Evolutionary conservation across 2,888 invertebrate genomes (phyloP).

Genomic region (Xylota sylvarum): DNA sequence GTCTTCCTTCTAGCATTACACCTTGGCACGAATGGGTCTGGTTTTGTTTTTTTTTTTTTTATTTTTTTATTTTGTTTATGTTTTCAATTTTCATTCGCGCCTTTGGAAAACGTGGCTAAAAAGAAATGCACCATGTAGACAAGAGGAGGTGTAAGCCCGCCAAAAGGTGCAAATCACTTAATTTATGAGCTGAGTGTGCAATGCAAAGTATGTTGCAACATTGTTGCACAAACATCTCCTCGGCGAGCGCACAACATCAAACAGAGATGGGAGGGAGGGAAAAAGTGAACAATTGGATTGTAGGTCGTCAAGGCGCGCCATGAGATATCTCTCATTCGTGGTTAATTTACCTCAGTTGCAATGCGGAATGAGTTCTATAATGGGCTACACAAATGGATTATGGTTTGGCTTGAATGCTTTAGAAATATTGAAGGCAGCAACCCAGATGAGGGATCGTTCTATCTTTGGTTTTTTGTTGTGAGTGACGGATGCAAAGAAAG

Average conservation of each 20-base stretch:
- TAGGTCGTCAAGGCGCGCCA: constrained; percentile 31
- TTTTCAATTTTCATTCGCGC: constrained; percentile 35
- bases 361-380: constrained; percentile 60
- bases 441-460: constrained; percentile 45
- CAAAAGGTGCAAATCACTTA: constrained; percentile 76
- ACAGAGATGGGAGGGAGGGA: background rate
- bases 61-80: constrained; percentile 25
- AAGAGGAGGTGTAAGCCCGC: constrained; percentile 51
- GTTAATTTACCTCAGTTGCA: constrained; percentile 61
- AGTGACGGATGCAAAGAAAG: constrained; percentile 8
- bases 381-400: constrained; percentile 55
- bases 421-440: constrained; percentile 9
- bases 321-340: constrained; percentile 47
- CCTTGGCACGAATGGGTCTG: constrained; percentile 42
- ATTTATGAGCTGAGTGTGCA: constrained; percentile 65
- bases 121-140: background rate
- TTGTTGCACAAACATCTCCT: constrained; percentile 65
- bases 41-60: constrained; percentile 18
- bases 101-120: background rate
- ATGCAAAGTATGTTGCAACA: constrained; percentile 57
- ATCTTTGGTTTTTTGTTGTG: constrained; percentile 40
- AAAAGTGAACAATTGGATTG: constrained; percentile 45
- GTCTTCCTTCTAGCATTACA: constrained; percentile 32
- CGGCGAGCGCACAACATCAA: constrained; percentile 27
- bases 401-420: constrained; percentile 57